Evolutionary conservation across 2,888 invertebrate species (phyloP).

Genomic region (Meandrusa payeni): DNA sequence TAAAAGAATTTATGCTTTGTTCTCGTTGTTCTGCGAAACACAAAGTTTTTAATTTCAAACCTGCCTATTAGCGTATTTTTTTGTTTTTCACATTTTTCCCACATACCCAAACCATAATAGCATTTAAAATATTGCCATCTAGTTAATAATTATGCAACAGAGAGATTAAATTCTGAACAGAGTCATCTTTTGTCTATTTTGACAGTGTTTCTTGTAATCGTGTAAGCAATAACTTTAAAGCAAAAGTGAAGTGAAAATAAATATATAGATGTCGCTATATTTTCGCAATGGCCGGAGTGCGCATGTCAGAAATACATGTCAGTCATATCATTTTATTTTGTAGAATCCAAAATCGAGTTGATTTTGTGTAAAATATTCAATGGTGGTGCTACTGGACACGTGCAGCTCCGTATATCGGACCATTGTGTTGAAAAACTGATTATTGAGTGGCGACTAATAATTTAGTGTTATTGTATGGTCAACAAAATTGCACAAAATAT

Average conservation of each 20-base stretch:
- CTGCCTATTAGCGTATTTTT: no score
- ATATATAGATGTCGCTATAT: constrained; percentile 46
- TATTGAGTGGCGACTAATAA: constrained; percentile 37
- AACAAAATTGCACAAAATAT: constrained; percentile 35
- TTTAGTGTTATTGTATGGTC: constrained; percentile 22
- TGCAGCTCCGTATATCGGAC: constrained; percentile 45
- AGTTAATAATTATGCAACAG: no score
- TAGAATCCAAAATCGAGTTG: constrained; percentile 64
- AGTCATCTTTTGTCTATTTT: background rate
- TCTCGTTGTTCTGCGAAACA: no score
- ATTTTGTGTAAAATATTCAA: constrained; percentile 60
- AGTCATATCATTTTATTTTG: constrained; percentile 71
- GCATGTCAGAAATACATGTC: constrained; percentile 77
- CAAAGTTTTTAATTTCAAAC: no score
- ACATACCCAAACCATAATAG: no score
- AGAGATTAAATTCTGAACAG: no score
- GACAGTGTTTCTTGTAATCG: background rate
- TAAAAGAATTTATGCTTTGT: no score
- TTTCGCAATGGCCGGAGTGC: constrained; percentile 47
- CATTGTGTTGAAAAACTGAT: constrained; percentile 48
- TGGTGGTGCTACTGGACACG: constrained; percentile 56
- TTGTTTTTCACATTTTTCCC: no score
- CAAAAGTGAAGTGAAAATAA: no score
- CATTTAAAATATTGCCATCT: no score
- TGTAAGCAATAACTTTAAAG: no score